Evolutionary conservation across 2,888 invertebrate genomes (phyloP).

Genomic region (Tinea pellionella): DNA sequence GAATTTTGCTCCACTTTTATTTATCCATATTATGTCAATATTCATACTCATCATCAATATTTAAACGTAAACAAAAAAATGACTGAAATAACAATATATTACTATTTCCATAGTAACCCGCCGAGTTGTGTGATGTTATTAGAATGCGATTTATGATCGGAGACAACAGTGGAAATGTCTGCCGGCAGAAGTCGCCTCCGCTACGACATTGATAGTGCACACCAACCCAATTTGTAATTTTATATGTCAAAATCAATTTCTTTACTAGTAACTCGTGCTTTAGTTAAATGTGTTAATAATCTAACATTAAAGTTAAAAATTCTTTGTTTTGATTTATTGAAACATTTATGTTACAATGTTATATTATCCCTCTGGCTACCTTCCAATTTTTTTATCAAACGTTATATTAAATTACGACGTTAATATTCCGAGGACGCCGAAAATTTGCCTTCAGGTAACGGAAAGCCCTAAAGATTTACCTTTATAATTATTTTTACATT

Average conservation of each 20-base stretch:
- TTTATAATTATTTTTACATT: constrained; percentile 6
- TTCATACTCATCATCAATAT: background rate
- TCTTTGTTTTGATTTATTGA: background rate
- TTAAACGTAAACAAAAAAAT: too few relatives aligned
- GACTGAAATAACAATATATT: too few relatives aligned
- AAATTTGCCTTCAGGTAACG: background rate
- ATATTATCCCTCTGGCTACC: background rate
- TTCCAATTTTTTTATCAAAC: constrained; percentile 1
- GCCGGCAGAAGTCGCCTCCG: too few relatives aligned
- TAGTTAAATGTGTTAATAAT: background rate
- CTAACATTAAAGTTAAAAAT: background rate
- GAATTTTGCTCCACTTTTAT: background rate
- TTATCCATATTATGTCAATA: background rate
- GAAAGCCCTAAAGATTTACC: background rate
- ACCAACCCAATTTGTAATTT: too few relatives aligned
- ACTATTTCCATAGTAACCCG: too few relatives aligned
- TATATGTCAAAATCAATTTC: too few relatives aligned
- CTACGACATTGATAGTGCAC: too few relatives aligned
- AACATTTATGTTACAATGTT: background rate
- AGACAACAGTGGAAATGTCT: too few relatives aligned
- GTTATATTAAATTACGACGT: constrained; percentile 9
- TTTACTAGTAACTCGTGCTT: too few relatives aligned
- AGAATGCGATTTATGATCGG: too few relatives aligned
- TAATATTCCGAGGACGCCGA: constrained; percentile 7
- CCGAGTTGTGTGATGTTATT: too few relatives aligned